Evolutionary conservation across 1,140 invertebrate species (phyloP), one percentile per base, ranked within the genome.

Genomic region (Phymastichus coffea): DNA sequence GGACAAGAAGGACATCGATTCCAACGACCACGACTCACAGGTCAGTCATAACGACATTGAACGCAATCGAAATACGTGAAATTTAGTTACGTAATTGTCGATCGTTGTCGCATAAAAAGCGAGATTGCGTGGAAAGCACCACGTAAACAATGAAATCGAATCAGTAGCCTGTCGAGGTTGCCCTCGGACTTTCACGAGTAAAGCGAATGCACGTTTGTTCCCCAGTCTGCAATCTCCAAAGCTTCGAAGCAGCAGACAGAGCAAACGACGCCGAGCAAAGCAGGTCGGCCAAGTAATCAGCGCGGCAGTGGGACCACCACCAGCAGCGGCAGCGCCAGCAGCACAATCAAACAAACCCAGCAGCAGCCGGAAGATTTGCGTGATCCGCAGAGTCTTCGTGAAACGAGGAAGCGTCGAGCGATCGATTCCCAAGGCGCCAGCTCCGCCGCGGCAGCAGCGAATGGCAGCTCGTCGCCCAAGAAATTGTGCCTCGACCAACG

Each of bases 401-500:
- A 66, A 19, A 57, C 53, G 30, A 67, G 70, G 33, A 80, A 80
- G 41, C 66, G 78, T 3, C 63, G 71, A 2, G 73, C 70, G 7
- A 67, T 57, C 9, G 73, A 79, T 1, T 8, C 2, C 52, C 7
- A 4, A n/a, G 14, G 35, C 6, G 20, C 3, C 40, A 20, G 30
- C 10, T 10, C 37, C 1, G 66, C 69, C 0, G 38, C 52, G 1
- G 41, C 57, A 1, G 55, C 70, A 10, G 28, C 67, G 0, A 75
- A 71, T 28, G 71, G 70, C 0, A 73, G 66, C 49, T 47, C 71
- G 0, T 46, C 59, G 2, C 51, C 67, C 7, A 80, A 78, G 57
- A 76, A 71, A 41, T 63, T 70, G 37, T 76, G 76, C 43, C 28
- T 70, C 0, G 72, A 77, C 6, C 72, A 78, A 37, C 60, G 78